A percentile compares a stretch with the other conserved stretches of the same genome.
Evolutionary conservation across 2,888 invertebrate species (phyloP).

Genomic region (Drosophila algonquin): DNA sequence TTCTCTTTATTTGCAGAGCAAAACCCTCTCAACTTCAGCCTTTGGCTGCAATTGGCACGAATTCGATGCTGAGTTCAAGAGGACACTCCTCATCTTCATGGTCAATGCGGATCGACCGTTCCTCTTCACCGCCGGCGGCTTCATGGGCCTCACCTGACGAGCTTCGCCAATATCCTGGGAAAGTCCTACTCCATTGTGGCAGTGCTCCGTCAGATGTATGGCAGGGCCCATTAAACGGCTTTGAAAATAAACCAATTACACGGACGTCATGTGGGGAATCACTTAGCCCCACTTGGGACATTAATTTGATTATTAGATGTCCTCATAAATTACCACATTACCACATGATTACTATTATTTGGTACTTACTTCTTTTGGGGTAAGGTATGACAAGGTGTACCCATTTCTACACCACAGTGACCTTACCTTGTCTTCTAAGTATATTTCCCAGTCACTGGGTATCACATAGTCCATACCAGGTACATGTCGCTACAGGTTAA

Average conservation of each 20-base stretch:
- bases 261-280: background rate
- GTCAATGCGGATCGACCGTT: slow-evolving; percentile 63
- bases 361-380: background rate
- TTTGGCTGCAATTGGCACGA: slow-evolving; percentile 63
- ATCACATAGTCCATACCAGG: background rate
- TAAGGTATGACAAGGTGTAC: background rate
- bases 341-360: background rate
- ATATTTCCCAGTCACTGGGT: background rate
- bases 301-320: background rate
- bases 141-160: slow-evolving; percentile 62
- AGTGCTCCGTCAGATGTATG: slow-evolving; percentile 62
- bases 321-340: background rate
- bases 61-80: slow-evolving; percentile 53
- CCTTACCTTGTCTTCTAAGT: background rate
- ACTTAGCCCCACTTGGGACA: background rate
- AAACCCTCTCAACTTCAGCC: slow-evolving; percentile 55
- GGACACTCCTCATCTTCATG: slow-evolving; percentile 60
- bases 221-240: slow-evolving; percentile 4
- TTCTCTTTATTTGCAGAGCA: slow-evolving; percentile 48
- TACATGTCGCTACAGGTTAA: background rate
- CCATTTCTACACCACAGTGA: background rate
- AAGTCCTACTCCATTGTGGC: slow-evolving; percentile 67
- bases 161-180: slow-evolving; percentile 61
- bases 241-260: background rate
- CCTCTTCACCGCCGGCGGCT: slow-evolving; percentile 66